A percentile compares a stretch with the other conserved stretches of the same genome.
phyloP scores from a whole-genome alignment of 1,140 invertebrate species.

The Drosophila prosaltans region DNA sequence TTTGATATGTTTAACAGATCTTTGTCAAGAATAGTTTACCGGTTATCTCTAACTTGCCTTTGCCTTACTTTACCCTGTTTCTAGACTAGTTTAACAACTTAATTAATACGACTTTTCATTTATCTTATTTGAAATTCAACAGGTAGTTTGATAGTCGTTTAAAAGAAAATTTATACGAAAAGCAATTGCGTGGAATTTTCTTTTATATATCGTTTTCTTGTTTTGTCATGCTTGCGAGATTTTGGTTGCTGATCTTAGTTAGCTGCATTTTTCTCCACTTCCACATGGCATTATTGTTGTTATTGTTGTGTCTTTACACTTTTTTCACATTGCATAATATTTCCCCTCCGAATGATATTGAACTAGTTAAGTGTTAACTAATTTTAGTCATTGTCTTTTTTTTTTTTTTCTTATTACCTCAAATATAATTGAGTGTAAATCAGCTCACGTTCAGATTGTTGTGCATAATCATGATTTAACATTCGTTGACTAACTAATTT shows the following conservation, averaged over 20 bases:
- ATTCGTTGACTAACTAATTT: conserved; percentile 9
- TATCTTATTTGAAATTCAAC: not conserved
- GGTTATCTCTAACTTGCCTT: no score
- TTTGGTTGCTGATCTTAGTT: not conserved
- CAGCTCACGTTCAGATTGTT: not conserved
- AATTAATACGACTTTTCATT: no score
- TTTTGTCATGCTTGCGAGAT: conserved; percentile 10
- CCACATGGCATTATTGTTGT: conserved; percentile 10
- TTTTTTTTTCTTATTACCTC: not conserved
- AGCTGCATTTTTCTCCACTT: conserved; percentile 3
- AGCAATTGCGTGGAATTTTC: not conserved
- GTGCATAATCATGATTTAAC: not conserved
- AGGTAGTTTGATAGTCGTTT: not conserved
- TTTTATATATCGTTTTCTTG: not conserved
- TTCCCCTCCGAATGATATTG: conserved; percentile 7
- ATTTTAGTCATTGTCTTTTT: conserved; percentile 3
- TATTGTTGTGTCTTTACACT: not conserved
- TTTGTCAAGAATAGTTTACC: no score
- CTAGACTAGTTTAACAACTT: no score
- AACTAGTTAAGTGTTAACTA: conserved; percentile 14
- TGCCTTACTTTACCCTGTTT: no score
- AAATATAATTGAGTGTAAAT: conserved; percentile 5
- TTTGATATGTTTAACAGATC: no score
- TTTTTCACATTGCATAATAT: conserved; percentile 13
- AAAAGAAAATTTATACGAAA: not conserved